Evolutionary conservation across 2,888 invertebrate genomes (phyloP), one percentile per base, ranked within the genome.

Genomic region (Rhingia rostrata): DNA sequence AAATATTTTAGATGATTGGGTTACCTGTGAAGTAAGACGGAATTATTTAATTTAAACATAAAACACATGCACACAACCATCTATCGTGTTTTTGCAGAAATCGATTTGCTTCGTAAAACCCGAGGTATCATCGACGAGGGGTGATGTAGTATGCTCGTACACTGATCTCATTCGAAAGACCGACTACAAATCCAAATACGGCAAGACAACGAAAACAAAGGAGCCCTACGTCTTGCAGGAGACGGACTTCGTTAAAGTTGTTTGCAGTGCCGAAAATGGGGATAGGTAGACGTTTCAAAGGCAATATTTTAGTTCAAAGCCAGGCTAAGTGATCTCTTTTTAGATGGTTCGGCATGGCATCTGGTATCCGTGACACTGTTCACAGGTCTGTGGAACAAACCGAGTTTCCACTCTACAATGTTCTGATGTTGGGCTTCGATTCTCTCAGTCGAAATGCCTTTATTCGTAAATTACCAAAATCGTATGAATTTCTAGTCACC

Each of bases 341-440:
- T 69, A 90, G 93, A 80, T 96, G 96, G 95, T 93, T 93, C 77
- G 94, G 94, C 58, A 93, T 95, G 85, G 92, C 96, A 72, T 93
- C 94, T 5, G 95, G 95, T 7, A 91, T 90, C 51, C 89, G 90
- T 3, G 90, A 90, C 83, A 88, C 89, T 10, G 88, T 94, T 5
- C 88, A 88, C 9, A 87, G 88, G 3, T 87, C 88, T 0, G 51
- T 87, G 3, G 73, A 78, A 45, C 87, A 73, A 58, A 78, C 84
- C 0, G 69, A 86, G 6, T 86, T 81, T 35, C 87, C 88, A 0
- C 88, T 89, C 35, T 93, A 67, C 88, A 97, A 96, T 89, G 94
- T 97, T 0, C 90, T 98, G 0, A 96, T 97, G 92, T 94, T 97
- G 86, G 97, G 97, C 0, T 96, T 97, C 88, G 98, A 98, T 91